These are phyloP conservation scores for Cinara cedri DNA, from an alignment of 2,888 invertebrate genomes.

Conservation along the genomic window DNA sequence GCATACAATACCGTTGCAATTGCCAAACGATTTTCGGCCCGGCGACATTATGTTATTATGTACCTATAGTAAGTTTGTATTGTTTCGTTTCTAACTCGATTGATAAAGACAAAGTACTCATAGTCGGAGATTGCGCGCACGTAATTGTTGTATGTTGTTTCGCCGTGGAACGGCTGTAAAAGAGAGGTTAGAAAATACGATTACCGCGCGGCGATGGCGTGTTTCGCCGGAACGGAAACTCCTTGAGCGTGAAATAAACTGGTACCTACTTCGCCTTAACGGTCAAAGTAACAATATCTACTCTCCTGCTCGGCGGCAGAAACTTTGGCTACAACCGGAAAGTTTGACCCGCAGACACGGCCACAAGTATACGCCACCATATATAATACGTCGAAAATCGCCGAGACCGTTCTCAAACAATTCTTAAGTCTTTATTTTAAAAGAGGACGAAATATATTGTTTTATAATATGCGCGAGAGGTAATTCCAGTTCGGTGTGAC, in stretches of 20 bases:
- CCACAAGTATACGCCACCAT: constrained; percentile 3
- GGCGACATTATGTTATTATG: background rate
- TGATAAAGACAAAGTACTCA: background rate
- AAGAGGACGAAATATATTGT: too few species aligned
- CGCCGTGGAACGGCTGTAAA: too few species aligned
- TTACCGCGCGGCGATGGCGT: background rate
- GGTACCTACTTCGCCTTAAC: constrained; percentile 9
- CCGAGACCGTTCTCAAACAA: too few species aligned
- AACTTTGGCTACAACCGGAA: constrained; percentile 15
- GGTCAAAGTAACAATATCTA: constrained; percentile 36
- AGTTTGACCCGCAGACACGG: constrained; percentile 27
- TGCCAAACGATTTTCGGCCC: background rate
- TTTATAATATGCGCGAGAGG: too few species aligned
- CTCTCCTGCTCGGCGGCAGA: background rate
- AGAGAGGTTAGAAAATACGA: constrained; percentile 24
- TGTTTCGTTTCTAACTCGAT: constrained; percentile 17
- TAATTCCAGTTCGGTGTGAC: too few species aligned
- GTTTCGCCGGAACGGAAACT: constrained; percentile 16
- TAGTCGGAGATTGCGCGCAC: background rate
- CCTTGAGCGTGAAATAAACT: constrained; percentile 47
- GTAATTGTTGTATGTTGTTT: too few species aligned
- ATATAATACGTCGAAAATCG: background rate
- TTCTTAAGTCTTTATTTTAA: too few species aligned
- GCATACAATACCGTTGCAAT: background rate
- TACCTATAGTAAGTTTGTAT: background rate